phyloP scores from a whole-genome alignment of 2,113 vertebrate species.

The Psophia crepitans region DNA sequence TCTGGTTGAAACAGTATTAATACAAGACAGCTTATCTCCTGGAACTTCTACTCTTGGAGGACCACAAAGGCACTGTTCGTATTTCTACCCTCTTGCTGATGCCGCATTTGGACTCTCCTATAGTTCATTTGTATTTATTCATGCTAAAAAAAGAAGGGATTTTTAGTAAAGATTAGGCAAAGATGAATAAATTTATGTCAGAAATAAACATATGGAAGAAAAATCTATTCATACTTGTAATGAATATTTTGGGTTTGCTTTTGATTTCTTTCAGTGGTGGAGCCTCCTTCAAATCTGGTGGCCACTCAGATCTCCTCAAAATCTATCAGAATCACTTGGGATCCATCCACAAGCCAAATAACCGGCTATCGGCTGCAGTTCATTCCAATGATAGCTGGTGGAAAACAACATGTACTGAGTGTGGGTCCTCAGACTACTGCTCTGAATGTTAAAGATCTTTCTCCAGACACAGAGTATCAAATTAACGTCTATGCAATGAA shows the following conservation, averaged over 20 bases:
- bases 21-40: background rate
- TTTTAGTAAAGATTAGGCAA: background rate
- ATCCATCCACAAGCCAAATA: constrained; percentile 81
- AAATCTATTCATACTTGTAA: background rate
- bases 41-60: background rate
- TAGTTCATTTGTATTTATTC: background rate
- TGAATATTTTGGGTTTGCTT: background rate
- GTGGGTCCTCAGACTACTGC: constrained; percentile 80
- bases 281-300: constrained; percentile 85
- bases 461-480: constrained; percentile 89
- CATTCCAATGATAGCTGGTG: constrained; percentile 84
- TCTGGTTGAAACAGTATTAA: background rate
- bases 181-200: background rate
- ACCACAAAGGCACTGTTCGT: background rate
- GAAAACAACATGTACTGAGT: constrained; percentile 83
- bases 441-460: constrained; percentile 83
- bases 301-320: constrained; percentile 87
- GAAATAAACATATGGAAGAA: background rate
- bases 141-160: background rate
- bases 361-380: constrained; percentile 90
- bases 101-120: background rate
- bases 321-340: constrained; percentile 87
- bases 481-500: constrained; percentile 87
- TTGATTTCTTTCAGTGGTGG: constrained; percentile 78
- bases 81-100: background rate